Base-by-base conservation (phyloP, 2,797 vertebrate species). In the Parauchenoglanis punctatus region DNA sequence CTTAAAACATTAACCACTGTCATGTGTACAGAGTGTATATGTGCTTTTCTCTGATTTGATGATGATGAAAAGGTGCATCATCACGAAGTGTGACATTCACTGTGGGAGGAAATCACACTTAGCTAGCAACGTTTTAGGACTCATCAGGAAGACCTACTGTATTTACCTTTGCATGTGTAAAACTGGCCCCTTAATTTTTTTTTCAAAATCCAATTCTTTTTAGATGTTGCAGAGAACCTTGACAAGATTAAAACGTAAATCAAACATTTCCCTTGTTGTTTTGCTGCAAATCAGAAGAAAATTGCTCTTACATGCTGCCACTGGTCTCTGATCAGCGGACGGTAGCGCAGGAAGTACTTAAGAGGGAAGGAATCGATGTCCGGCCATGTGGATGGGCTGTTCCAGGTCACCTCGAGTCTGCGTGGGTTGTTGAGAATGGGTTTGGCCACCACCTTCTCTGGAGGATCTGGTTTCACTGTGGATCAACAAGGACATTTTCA, bases 291-390 rank as follows among this genome's bases (percentile, higher is more conserved):
- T 8, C 46, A 87, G 56, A 0, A 1, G 25, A 70, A 63, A 73
- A 75, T 3, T 28, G 58, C 86, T 95, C 98, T 99, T 94, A 99
- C 98, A 0, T 99, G 98, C 90, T 99, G 98, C 98, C 98, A 99
- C 90, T 97, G 96, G 91, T 99, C 97, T 90, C 97, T 94, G 94
- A 99, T 99, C 88, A 99, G 97, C 0, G 98, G 98, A 12, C 98
- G 96, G 92, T 99, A 99, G 40, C 98, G 96, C 77, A 99, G 96
- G 93, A 99, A 99, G 94, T 98, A 99, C 91, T 99, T 99, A 84
- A 99, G 96, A 0, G 98, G 98, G 89, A 99, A 99, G 85, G 95
- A 96, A 3, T 99, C 98, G 0, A 97, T 97, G 83, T 99, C 98
- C 0, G 98, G 98, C 98, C 98, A 99, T 4, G 98, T 97, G 0